Conservation (phyloP, 2,113 vertebrate species). For the Cheilinus undulatus region DNA sequence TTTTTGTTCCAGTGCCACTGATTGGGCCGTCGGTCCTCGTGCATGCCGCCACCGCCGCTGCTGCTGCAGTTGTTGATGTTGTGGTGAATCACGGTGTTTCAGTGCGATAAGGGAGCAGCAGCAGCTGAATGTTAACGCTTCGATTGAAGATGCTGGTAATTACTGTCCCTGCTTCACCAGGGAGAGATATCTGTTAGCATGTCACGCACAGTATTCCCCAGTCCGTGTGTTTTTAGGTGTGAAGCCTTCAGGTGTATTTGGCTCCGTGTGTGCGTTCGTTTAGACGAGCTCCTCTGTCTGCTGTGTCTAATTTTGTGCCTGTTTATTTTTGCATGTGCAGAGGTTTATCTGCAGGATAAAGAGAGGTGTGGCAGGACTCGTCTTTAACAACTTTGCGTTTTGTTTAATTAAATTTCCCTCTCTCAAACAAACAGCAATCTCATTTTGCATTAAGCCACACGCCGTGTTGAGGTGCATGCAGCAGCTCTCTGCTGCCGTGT, state of each 20-base stretch:
- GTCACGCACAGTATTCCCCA: conserved; percentile 26
- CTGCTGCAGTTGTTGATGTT: not conserved
- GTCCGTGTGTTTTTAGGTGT: conserved; percentile 1
- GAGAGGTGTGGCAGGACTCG: not conserved
- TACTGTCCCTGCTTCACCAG: conserved; percentile 36
- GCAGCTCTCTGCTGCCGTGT: conserved; percentile 6
- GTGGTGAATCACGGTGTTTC: conserved; percentile 59
- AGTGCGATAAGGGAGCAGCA: conserved; percentile 46
- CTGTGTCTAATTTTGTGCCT: not conserved
- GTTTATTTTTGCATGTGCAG: no score
- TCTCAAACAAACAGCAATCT: conserved; percentile 9
- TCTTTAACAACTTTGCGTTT: not conserved
- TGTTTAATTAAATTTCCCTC: not conserved
- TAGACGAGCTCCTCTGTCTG: conserved; percentile 9
- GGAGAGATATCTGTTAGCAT: conserved; percentile 45
- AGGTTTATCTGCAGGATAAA: no score
- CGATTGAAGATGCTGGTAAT: conserved; percentile 62
- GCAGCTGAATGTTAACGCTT: conserved; percentile 51
- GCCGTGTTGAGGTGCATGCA: not conserved
- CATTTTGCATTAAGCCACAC: conserved; percentile 14
- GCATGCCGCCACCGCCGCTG: not conserved
- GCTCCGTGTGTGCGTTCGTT: conserved; percentile 3
- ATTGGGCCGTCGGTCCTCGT: conserved; percentile 14
- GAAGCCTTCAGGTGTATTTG: conserved; percentile 3
- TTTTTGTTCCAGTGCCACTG: conserved; percentile 19